Conservation (phyloP, 2,888 invertebrate species). For the Therioaphis trifolii region DNA sequence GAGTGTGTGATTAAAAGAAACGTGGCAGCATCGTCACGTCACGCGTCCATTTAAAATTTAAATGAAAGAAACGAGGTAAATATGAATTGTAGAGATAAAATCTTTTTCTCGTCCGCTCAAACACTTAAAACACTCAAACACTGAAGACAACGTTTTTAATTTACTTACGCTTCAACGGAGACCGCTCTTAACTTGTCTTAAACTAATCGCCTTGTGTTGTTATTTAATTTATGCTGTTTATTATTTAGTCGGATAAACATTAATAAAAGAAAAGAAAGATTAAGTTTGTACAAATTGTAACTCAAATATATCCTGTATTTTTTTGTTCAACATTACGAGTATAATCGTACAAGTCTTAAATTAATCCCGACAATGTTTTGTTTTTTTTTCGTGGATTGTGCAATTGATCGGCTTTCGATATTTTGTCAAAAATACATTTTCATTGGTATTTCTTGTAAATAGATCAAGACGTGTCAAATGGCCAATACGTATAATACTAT, state of each 20-base stretch:
- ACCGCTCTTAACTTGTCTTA: neutral
- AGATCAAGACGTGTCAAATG: too few species aligned
- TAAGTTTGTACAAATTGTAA: neutral
- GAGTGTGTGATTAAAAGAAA: neutral
- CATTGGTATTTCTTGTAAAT: too few species aligned
- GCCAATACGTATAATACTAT: too few species aligned
- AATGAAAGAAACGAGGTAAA: conserved; percentile 11
- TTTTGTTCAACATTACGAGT: neutral
- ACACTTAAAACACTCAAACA: neutral
- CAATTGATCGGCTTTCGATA: neutral
- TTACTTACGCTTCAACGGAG: neutral
- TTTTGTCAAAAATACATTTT: neutral
- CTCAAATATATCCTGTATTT: neutral
- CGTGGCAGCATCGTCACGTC: neutral
- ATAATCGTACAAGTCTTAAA: neutral
- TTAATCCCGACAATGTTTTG: neutral
- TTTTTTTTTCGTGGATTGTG: neutral
- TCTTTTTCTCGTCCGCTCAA: neutral
- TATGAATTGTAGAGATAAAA: conserved; percentile 1
- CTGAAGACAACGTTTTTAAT: conserved; percentile 15
- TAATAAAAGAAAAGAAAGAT: neutral
- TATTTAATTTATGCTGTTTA: neutral
- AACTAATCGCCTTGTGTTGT: neutral
- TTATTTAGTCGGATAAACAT: neutral
- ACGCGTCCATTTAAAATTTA: conserved; percentile 23